Percentiles rank a stretch among this genome's conserved stretches.
Conservation (phyloP, 2,797 vertebrate genomes). For the Catharus ustulatus region DNA sequence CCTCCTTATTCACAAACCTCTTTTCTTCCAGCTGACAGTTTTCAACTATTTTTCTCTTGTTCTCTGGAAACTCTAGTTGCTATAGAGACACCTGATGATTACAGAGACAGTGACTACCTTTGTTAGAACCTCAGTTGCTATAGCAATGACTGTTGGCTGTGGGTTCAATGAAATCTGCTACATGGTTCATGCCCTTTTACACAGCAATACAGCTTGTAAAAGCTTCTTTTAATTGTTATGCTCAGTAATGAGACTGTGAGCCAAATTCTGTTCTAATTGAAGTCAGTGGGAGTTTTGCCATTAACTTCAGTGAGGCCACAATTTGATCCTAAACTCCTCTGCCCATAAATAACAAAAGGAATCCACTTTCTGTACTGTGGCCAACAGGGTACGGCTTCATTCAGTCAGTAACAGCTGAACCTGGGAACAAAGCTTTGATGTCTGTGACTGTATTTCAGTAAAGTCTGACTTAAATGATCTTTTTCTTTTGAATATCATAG, state of each 20-base stretch:
- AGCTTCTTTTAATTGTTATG: slow-evolving; percentile 52
- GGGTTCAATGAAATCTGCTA: slow-evolving; percentile 71
- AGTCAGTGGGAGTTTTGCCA: slow-evolving; percentile 50
- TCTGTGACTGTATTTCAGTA: background rate
- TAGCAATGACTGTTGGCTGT: slow-evolving; percentile 74
- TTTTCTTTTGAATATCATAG: background rate
- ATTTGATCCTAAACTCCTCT: background rate
- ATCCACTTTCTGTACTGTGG: background rate
- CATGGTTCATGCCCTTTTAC: slow-evolving; percentile 64
- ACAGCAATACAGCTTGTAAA: slow-evolving; percentile 50
- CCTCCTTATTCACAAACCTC: slow-evolving; percentile 40
- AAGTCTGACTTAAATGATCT: background rate
- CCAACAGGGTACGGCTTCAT: background rate
- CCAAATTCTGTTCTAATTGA: slow-evolving; percentile 49
- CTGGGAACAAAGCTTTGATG: background rate
- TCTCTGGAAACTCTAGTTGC: slow-evolving; percentile 77
- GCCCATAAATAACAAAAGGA: background rate
- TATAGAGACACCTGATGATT: slow-evolving; percentile 79
- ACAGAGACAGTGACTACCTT: slow-evolving; percentile 73
- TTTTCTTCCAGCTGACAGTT: slow-evolving; percentile 71
- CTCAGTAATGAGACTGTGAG: slow-evolving; percentile 34
- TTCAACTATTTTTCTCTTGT: slow-evolving; percentile 65
- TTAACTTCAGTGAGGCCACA: slow-evolving; percentile 12
- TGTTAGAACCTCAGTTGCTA: slow-evolving; percentile 74
- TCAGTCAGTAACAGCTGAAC: background rate